Base-by-base conservation (phyloP, 2,888 invertebrate genomes). In the Embidobia sp. region DNA sequence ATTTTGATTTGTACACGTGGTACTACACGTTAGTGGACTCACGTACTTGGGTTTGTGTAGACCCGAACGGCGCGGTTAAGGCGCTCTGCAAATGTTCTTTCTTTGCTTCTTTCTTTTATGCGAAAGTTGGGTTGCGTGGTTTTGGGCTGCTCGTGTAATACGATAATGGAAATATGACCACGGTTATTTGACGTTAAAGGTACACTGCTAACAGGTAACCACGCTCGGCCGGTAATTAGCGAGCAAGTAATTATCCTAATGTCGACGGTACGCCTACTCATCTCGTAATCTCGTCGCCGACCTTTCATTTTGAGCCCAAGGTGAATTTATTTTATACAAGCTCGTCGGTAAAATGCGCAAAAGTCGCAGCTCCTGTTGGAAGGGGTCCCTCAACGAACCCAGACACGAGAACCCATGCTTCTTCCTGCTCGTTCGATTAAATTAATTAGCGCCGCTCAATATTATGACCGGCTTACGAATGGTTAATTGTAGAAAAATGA, bases 151-250 rank as follows among this genome's bases (percentile, higher is more conserved):
- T 18, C n/a, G 42, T 66, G 72, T 77, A 73, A 77, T 72, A 77
- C 57, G 72, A 77, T 72, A 67, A 72, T 77, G 72, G 66, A 77
- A 72, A 77, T 77, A 72, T 77, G 77, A 72, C 61, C 49, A 72
- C 33, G 70, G 67, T 55, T 77, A 77, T 77, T 76, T 70, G 70
- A 70, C 51, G 53, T 70, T 70, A 64, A 70, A 64, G 53, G 59
- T 27, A 42, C 26, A 46, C 77, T 61, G 33, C 61, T 51, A 70
- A 76, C 49, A 66, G 70, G 48, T 76, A 76, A 64, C 76, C 66
- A 70, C 64, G 59, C 42, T 66, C 33, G 59, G 59, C 22, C 57
- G 51, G 73, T 77, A 77, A 77, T 72, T 77, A 77, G 67, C 63
- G 57, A 46, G 69, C 55, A 73, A 57, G 72, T 63, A 72, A 77